phyloP scores from a whole-genome alignment of 2,888 invertebrate species.

The Brenthis daphne region DNA sequence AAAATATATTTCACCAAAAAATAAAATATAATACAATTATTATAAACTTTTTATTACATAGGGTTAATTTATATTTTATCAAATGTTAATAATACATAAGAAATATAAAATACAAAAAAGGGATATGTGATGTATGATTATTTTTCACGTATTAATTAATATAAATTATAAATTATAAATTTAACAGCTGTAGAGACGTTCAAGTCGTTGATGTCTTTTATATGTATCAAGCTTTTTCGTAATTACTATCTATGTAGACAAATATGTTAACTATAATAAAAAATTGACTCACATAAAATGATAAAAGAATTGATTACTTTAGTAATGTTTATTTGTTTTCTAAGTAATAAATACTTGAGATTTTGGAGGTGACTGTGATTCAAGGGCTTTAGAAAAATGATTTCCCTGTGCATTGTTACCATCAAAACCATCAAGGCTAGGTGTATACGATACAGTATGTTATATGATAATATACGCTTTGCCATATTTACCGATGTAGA shows the following conservation, averaged over 20 bases:
- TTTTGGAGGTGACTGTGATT: conserved; percentile 33
- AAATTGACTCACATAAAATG: background rate
- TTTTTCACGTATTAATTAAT: too few species aligned
- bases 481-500: conserved; percentile 58
- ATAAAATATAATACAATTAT: too few species aligned
- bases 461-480: conserved; percentile 57
- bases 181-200: too few species aligned
- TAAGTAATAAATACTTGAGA: background rate
- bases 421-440: conserved; percentile 58
- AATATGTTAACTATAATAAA: background rate
- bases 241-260: background rate
- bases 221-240: background rate
- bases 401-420: conserved; percentile 54
- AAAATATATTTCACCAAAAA: too few species aligned
- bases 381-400: conserved; percentile 50
- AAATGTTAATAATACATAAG: too few species aligned
- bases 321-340: conserved; percentile 4
- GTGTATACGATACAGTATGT: conserved; percentile 44
- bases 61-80: too few species aligned
- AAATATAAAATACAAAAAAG: too few species aligned
- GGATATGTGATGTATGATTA: too few species aligned
- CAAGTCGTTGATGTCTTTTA: conserved; percentile 13
- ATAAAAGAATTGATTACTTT: background rate
- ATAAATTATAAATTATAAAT: background rate
- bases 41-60: too few species aligned